phyloP scores from a whole-genome alignment of 2,113 vertebrate genomes.

The Cyprinodon variegatus region DNA sequence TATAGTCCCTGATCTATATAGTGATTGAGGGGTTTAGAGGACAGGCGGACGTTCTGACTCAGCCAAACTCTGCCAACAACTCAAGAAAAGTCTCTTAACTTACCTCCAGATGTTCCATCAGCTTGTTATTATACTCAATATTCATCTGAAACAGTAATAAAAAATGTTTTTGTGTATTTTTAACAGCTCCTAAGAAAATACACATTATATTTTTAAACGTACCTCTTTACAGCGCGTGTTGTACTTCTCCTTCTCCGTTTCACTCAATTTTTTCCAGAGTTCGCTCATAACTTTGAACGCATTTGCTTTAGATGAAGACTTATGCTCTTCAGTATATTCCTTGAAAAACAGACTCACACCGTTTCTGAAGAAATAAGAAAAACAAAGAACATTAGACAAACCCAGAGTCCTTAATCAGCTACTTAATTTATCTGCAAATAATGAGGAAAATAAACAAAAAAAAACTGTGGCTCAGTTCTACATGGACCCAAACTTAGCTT shows the following conservation, averaged over 20 bases:
- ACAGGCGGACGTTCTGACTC: too few species aligned
- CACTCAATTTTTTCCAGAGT: slow-evolving; percentile 40
- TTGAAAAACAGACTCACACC: slow-evolving; percentile 49
- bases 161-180: background rate
- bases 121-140: background rate
- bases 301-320: rapidly evolving
- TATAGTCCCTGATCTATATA: too few species aligned
- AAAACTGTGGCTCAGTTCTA: background rate
- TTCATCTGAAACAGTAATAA: slow-evolving; percentile 52
- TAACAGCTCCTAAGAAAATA: background rate
- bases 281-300: background rate
- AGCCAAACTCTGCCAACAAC: background rate
- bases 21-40: too few species aligned
- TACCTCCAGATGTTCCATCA: slow-evolving; percentile 7
- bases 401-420: background rate
- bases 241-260: background rate
- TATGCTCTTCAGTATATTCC: background rate
- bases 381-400: background rate
- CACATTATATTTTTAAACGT: background rate
- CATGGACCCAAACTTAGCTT: background rate
- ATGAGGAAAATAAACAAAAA: background rate
- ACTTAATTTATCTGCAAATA: too few species aligned
- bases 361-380: slow-evolving; percentile 30
- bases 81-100: slow-evolving; percentile 1
- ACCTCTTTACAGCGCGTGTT: slow-evolving; percentile 6